Base-by-base conservation (phyloP, 2,113 vertebrate species). In the Upupa epops region DNA sequence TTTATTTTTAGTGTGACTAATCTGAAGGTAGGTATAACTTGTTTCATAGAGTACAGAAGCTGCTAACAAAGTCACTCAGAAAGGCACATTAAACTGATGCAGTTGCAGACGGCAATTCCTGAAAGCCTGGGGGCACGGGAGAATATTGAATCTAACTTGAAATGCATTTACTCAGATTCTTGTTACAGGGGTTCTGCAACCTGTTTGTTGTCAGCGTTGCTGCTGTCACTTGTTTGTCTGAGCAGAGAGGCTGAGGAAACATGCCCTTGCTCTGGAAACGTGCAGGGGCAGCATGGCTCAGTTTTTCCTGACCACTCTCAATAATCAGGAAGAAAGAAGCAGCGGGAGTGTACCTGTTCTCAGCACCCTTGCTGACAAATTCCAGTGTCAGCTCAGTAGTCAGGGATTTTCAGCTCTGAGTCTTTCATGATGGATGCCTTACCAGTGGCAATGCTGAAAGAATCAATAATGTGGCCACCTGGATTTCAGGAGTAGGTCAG, bases 221-320 rank as follows among this genome's bases (percentile, higher is more conserved):
- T 45, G 42, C 46, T 85, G 32, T 64, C 75, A 5, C 55, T 89
- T 32, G 20, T 69, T 65, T 25, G 46, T 2, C 2, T 40, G 82
- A 61, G n/a, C 78, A 61, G 68, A 10, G 65, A 26, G 59, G 49
- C 15, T n/a, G 63, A 3, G 40, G 54, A 6, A 68, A 54, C 2
- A 0, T 25, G 29, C 60, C 32, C 46, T 54, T 46, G 31, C 89
- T 61, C 55, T 61, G 63, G 11, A 21, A 51, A 54, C 1, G 42
- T 45, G 34, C 58, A 5, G 13, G 21, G 24, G 45, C 49, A 26
- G 36, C 1, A 12, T 0, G 0, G 19, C 70, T 49, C 0, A 0
- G 22, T 48, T 69, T 75, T 80, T 88, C 17, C 79, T 78, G 72
- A 6, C 37, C 2, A 3, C 60, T 42, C 36, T 28, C 36, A 65